Conservation (phyloP, 2,888 invertebrate species). For the Pemphredon lugubris region DNA sequence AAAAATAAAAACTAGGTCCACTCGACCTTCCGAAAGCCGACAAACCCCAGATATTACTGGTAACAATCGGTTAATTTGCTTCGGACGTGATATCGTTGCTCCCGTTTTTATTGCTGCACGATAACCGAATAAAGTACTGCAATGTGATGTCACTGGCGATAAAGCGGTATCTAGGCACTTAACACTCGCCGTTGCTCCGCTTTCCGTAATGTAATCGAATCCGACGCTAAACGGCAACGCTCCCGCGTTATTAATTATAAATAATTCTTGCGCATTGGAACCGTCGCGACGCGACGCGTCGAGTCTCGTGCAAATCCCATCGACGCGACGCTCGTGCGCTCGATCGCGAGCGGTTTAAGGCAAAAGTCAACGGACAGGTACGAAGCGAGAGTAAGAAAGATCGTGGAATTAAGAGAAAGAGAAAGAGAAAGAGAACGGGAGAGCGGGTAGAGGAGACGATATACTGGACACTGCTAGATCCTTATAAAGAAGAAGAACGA, state of each 20-base stretch:
- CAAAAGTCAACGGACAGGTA: conserved; percentile 37
- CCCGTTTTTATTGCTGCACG: conserved; percentile 51
- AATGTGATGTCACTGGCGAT: conserved; percentile 52
- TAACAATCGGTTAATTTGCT: conserved; percentile 45
- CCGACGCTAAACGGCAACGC: too few relatives aligned
- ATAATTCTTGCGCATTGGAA: too few relatives aligned
- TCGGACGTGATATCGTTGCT: conserved; percentile 44
- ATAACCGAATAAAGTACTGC: conserved; percentile 49
- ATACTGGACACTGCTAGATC: conserved; percentile 55
- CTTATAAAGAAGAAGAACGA: conserved; percentile 60
- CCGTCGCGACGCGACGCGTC: too few relatives aligned
- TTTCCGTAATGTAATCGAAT: conserved; percentile 19
- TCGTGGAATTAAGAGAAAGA: conserved; percentile 13
- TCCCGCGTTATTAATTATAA: too few relatives aligned
- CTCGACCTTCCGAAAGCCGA: conserved; percentile 4
- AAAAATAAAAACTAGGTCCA: conserved; percentile 5
- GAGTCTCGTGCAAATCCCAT: conserved; percentile 17
- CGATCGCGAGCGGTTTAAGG: conserved; percentile 34
- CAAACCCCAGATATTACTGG: conserved; percentile 3
- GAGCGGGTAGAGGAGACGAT: conserved; percentile 45
- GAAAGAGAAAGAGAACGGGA: conserved; percentile 35
- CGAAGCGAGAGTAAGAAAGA: conserved; percentile 37
- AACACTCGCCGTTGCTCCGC: background rate
- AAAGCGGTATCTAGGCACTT: conserved; percentile 48
- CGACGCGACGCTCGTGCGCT: conserved; percentile 2